phyloP scores from a whole-genome alignment of 2,113 vertebrate species.

The Alexandromys fortis region DNA sequence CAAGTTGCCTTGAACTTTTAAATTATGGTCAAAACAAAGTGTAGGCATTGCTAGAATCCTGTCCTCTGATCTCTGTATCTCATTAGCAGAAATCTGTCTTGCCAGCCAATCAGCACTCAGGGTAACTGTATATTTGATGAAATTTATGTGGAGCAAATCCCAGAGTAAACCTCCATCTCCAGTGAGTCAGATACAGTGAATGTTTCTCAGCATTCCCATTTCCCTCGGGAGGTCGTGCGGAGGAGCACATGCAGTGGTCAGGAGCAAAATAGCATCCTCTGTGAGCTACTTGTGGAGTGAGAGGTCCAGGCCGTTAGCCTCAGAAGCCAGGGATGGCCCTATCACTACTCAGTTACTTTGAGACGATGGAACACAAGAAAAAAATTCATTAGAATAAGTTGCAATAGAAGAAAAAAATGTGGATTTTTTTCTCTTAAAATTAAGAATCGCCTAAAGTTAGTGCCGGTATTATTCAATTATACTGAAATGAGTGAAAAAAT shows the following conservation, averaged over 20 bases:
- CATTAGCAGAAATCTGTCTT: conserved; percentile 60
- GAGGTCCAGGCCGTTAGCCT: neutral
- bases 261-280: neutral
- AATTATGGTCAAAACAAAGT: conserved; percentile 66
- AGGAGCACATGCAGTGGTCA: conserved; percentile 51
- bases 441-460: neutral
- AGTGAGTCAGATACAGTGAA: neutral
- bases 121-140: neutral
- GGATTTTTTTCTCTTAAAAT: neutral
- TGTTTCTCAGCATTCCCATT: conserved; percentile 27
- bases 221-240: conserved; percentile 11
- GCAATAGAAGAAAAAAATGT: neutral
- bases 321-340: too few relatives aligned
- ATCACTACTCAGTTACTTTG: neutral
- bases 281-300: fast-evolving
- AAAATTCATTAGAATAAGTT: neutral
- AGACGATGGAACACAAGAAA: neutral
- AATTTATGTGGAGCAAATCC: neutral
- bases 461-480: neutral
- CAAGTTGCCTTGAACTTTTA: conserved; percentile 73
- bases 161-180: neutral
- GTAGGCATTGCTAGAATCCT: conserved; percentile 56
- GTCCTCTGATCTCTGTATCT: conserved; percentile 64
- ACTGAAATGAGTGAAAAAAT: neutral
- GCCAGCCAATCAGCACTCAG: conserved; percentile 49